Percentiles rank a stretch among this genome's conserved stretches.
Evolutionary conservation across 2,888 invertebrate genomes (phyloP).

Genomic region (Nowickia ferox): DNA sequence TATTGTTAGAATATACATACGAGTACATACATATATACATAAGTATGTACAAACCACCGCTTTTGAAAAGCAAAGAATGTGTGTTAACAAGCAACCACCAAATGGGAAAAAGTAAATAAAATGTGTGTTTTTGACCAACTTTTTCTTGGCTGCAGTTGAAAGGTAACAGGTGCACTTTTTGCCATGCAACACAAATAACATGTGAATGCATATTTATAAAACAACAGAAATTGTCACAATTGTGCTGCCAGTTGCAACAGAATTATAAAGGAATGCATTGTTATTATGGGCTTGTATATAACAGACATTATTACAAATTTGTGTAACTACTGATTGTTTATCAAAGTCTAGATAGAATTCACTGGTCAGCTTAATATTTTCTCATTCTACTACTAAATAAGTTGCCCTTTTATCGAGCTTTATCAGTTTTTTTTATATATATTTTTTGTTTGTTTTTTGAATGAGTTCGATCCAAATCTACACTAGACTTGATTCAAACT

Average conservation of each 20-base stretch:
- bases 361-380: no score
- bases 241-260: slow-evolving; percentile 13
- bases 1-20: background rate
- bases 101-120: background rate
- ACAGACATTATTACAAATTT: background rate
- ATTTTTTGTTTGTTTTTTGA: no score
- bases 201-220: background rate
- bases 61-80: slow-evolving; percentile 11
- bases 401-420: no score
- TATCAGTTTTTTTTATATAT: no score
- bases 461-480: no score
- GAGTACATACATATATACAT: no score
- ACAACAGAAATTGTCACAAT: background rate
- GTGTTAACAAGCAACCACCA: slow-evolving; percentile 47
- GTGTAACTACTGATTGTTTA: background rate
- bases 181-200: background rate
- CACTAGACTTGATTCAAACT: no score
- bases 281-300: background rate
- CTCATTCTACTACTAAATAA: no score
- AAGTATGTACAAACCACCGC: background rate
- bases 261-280: background rate
- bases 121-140: slow-evolving; percentile 45
- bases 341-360: no score
- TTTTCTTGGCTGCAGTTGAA: slow-evolving; percentile 57
- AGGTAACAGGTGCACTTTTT: slow-evolving; percentile 67